phyloP scores from a whole-genome alignment of 2,113 vertebrate genomes.

The Ictidomys tridecemlineatus region DNA sequence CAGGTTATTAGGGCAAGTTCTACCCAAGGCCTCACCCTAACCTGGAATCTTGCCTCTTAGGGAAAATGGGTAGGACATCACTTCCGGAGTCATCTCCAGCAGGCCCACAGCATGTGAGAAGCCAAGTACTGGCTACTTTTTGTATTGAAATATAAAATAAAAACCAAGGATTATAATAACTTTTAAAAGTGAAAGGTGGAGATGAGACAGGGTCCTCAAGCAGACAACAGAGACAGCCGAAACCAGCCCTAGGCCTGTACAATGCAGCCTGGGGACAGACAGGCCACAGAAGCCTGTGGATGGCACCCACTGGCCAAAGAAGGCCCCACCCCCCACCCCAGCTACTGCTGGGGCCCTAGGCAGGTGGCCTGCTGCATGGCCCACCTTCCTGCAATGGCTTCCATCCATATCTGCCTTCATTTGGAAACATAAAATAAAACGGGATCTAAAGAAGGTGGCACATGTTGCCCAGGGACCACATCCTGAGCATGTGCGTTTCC shows the following conservation, averaged over 20 bases:
- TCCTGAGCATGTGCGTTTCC: background rate
- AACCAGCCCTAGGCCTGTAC: too few relatives aligned
- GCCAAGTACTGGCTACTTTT: background rate
- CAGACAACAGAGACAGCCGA: background rate
- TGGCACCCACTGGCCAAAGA: background rate
- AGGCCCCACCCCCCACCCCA: background rate
- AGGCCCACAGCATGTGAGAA: background rate
- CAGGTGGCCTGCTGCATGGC: fast-evolving
- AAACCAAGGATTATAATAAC: background rate
- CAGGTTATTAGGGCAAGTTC: background rate
- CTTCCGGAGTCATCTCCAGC: background rate
- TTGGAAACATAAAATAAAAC: background rate
- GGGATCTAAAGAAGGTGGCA: background rate
- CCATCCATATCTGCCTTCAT: background rate
- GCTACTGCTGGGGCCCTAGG: background rate
- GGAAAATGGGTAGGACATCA: background rate
- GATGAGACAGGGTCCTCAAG: background rate
- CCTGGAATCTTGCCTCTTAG: background rate
- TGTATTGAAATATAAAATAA: background rate
- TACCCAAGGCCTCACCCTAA: background rate
- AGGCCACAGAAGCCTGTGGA: background rate
- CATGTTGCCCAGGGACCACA: fast-evolving
- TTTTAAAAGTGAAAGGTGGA: background rate
- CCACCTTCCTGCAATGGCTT: background rate
- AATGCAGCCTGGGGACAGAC: fast-evolving